A percentile compares a stretch with the other conserved stretches of the same genome.
Conservation (phyloP, 2,797 vertebrate genomes). For the Chiloscyllium punctatum region DNA sequence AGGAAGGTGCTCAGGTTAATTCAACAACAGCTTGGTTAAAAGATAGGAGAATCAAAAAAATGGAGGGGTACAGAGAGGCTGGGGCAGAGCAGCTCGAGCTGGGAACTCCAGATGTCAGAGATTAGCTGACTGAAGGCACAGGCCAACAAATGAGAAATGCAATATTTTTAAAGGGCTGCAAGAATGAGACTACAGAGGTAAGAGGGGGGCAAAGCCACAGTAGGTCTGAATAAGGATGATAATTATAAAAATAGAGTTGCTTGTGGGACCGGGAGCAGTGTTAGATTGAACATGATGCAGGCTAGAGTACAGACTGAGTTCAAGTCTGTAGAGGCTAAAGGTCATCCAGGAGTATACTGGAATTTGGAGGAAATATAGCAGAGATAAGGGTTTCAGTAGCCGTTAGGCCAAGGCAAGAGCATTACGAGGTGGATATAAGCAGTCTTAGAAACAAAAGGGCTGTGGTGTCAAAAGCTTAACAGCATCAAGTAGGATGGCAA, state of each 20-base stretch:
- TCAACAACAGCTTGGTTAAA: neutral
- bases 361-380: neutral
- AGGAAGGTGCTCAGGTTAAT: neutral
- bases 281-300: neutral
- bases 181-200: neutral
- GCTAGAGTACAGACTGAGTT: neutral
- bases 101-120: neutral
- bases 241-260: neutral
- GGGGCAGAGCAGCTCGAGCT: neutral
- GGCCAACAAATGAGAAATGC: neutral
- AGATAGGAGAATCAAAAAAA: neutral
- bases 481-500: neutral
- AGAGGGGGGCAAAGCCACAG: neutral
- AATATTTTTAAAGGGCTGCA: neutral
- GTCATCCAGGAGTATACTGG: neutral
- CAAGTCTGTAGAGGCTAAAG: neutral
- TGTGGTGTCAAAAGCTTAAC: neutral
- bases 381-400: neutral
- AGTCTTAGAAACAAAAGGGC: too few species aligned
- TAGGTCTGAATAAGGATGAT: neutral
- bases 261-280: neutral
- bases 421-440: neutral
- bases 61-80: neutral
- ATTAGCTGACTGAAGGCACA: neutral
- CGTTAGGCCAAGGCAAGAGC: neutral